phyloP scores from a whole-genome alignment of 2,113 vertebrate species.

The Pardalotus punctatus region DNA sequence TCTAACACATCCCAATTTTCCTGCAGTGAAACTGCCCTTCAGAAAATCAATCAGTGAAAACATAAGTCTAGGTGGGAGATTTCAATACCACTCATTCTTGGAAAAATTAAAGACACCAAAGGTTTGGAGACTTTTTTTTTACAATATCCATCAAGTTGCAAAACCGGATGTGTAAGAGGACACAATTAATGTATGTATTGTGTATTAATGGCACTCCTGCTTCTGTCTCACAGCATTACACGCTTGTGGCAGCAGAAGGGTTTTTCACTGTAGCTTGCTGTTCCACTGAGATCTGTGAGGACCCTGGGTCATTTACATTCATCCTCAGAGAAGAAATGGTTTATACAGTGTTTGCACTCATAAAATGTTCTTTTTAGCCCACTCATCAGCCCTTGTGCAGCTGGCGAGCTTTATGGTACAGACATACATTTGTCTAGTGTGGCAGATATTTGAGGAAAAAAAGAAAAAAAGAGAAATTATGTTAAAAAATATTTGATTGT shows the following conservation, averaged over 20 bases:
- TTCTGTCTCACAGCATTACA: background rate
- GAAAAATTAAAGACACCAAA: background rate
- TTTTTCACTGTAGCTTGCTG: background rate
- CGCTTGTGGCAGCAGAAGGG: background rate
- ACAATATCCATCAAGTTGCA: background rate
- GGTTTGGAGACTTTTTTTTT: background rate
- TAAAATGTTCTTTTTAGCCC: background rate
- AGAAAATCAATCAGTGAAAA: background rate
- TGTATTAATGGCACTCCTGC: background rate
- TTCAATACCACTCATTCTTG: background rate
- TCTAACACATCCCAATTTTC: background rate
- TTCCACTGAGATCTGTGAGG: background rate
- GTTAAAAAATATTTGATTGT: background rate
- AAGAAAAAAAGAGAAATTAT: fast-evolving
- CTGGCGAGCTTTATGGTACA: background rate
- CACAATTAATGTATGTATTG: too few species aligned
- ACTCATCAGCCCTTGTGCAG: background rate
- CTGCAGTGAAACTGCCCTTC: background rate
- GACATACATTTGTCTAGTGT: background rate
- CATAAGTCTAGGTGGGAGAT: fast-evolving
- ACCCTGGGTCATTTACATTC: background rate
- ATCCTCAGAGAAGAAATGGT: background rate
- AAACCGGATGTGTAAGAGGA: background rate
- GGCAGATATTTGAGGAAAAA: background rate
- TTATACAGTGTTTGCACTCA: background rate